Conservation (phyloP, 2,888 invertebrate genomes). For the Eupithecia centaureata region DNA sequence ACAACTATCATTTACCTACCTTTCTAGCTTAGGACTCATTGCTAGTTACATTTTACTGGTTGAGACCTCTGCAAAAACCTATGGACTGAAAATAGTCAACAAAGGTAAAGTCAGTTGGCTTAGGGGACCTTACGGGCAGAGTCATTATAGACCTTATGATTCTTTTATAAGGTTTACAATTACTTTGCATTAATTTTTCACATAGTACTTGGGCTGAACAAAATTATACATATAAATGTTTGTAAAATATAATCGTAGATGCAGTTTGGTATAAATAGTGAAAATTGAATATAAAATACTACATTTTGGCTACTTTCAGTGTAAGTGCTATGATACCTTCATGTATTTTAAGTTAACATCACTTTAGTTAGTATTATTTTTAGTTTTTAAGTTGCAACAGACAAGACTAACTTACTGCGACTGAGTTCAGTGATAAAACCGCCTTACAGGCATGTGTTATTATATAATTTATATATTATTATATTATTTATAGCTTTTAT, state of each 20-base stretch:
- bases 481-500: constrained; percentile 26
- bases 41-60: constrained; percentile 22
- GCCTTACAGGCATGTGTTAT: constrained; percentile 28
- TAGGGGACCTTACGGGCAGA: constrained; percentile 35
- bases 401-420: constrained; percentile 19
- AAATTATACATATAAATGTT: constrained; percentile 49
- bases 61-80: constrained; percentile 21
- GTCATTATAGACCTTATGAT: constrained; percentile 33
- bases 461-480: too few species aligned
- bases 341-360: constrained; percentile 42
- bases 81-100: constrained; percentile 31
- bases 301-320: constrained; percentile 49
- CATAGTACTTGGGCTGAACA: constrained; percentile 59
- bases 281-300: constrained; percentile 35
- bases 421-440: constrained; percentile 26
- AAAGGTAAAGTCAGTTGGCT: constrained; percentile 32
- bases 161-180: constrained; percentile 36
- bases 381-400: constrained; percentile 19
- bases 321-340: constrained; percentile 55
- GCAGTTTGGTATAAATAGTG: constrained; percentile 44
- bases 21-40: constrained; percentile 26
- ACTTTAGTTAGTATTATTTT: constrained; percentile 35
- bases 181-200: constrained; percentile 35
- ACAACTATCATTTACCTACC: constrained; percentile 5
- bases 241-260: constrained; percentile 44